phyloP scores from a whole-genome alignment of 2,113 vertebrate genomes.

The Ploceus nigricollis region DNA sequence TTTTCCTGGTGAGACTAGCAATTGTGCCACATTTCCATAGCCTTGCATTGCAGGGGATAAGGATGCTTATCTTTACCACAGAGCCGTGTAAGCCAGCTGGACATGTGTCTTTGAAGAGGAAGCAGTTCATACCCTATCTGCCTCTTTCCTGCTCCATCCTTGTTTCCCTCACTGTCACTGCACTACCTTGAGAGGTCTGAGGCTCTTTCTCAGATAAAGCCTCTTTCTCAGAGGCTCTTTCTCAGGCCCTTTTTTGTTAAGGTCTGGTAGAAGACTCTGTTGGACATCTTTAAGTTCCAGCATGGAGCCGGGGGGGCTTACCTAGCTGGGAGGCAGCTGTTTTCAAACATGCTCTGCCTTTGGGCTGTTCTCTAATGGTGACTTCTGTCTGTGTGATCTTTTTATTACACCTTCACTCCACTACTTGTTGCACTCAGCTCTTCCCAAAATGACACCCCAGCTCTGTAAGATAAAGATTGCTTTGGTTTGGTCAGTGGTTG shows the following conservation, averaged over 20 bases:
- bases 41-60: accelerated
- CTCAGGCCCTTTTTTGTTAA: no score
- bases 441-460: neutral
- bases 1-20: neutral
- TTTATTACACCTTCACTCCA: neutral
- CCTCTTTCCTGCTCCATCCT: neutral
- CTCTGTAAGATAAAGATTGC: neutral
- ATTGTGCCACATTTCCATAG: neutral
- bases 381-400: neutral
- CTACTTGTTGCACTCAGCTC: neutral
- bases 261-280: neutral
- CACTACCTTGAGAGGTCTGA: neutral
- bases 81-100: neutral
- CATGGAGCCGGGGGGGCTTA: neutral
- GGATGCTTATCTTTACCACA: neutral
- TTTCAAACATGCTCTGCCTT: neutral
- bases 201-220: neutral
- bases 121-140: neutral
- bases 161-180: neutral
- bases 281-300: neutral
- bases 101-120: neutral
- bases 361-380: neutral
- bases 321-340: neutral
- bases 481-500: neutral
- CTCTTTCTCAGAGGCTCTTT: no score